phyloP scores from a whole-genome alignment of 2,113 vertebrate species.

The zebrafish (Danio rerio) region GRCz12tu NC_133177.1:29056001-29056500 shows the following conservation, averaged over 20 bases:
- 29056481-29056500: slow-evolving; percentile 11
- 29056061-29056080: background rate
- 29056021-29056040: background rate
- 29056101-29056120: too few relatives aligned
- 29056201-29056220: slow-evolving; percentile 8
- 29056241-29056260: background rate
- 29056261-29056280: slow-evolving; percentile 19
- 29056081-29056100: too few relatives aligned
- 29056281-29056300: background rate
- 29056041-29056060: background rate
- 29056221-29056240: slow-evolving; percentile 7
- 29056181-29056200: slow-evolving; percentile 18
- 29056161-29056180: background rate
- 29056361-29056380: background rate
- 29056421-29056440: slow-evolving; percentile 5
- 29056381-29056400: slow-evolving; percentile 16
- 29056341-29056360: background rate
- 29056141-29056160: background rate
- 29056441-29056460: background rate
- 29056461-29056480: background rate
- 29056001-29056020: background rate
- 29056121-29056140: slow-evolving; percentile 1
- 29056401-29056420: background rate
- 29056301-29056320: slow-evolving; percentile 17
- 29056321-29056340: slow-evolving; percentile 17